These are phyloP conservation scores for Dendropsophus ebraccatus DNA, from an alignment of 2,113 vertebrate species.

Conservation along the genomic window DNA sequence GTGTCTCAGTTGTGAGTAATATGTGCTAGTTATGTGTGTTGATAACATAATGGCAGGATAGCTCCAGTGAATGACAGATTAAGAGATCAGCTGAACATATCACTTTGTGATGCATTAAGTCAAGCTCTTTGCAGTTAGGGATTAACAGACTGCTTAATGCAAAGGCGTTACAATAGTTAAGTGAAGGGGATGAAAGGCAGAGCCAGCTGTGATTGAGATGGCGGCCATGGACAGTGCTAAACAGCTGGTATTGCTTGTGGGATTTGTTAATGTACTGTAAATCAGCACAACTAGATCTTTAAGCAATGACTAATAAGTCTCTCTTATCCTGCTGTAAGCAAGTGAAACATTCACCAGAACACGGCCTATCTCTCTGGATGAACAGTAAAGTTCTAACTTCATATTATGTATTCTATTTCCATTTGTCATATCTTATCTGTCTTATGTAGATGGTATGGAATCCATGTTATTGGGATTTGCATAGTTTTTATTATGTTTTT, in stretches of 20 bases:
- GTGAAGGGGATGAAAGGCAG: constrained; percentile 35
- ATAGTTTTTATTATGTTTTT: too few species aligned
- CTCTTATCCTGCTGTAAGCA: neutral
- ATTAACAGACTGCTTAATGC: constrained; percentile 35
- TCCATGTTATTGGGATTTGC: too few species aligned
- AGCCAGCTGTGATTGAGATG: constrained; percentile 35
- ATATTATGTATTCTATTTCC: neutral
- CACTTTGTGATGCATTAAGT: constrained; percentile 32
- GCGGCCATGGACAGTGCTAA: constrained; percentile 13
- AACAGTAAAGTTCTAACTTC: neutral
- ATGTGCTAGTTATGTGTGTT: constrained; percentile 13
- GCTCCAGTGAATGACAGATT: constrained; percentile 6
- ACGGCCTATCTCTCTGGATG: neutral
- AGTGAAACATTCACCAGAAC: neutral
- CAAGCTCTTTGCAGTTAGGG: constrained; percentile 28
- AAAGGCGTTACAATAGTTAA: constrained; percentile 42
- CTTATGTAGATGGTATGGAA: neutral
- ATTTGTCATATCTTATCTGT: neutral
- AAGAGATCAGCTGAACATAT: constrained; percentile 46
- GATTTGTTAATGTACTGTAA: constrained; percentile 28
- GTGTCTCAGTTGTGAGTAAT: neutral
- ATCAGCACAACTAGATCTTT: constrained; percentile 1
- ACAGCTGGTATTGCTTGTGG: constrained; percentile 20
- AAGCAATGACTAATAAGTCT: neutral
- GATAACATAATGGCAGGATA: constrained; percentile 10